Percentiles rank a stretch among this genome's conserved stretches.
Conservation (phyloP, 2,113 vertebrate species). For the Pachycephala philippinensis region DNA sequence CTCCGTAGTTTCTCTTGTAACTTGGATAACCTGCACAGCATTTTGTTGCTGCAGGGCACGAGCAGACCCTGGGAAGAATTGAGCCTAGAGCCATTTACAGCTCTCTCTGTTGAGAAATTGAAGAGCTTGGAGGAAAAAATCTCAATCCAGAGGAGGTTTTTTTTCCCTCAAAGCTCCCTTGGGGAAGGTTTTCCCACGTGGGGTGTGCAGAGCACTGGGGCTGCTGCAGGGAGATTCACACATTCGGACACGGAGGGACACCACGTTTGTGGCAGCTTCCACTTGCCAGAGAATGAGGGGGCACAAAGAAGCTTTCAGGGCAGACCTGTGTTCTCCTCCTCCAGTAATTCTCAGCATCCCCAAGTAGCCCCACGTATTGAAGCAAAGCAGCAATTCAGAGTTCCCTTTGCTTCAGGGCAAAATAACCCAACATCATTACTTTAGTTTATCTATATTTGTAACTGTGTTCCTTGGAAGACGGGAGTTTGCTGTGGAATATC, state of each 20-base stretch:
- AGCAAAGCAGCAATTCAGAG: background rate
- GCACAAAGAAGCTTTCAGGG: background rate
- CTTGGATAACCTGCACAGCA: background rate
- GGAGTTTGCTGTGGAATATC: background rate
- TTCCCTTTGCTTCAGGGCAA: background rate
- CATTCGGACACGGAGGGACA: background rate
- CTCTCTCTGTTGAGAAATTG: background rate
- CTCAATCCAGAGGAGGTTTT: background rate
- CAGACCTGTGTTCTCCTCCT: background rate
- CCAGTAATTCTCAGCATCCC: background rate
- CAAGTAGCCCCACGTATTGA: background rate
- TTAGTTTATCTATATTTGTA: background rate
- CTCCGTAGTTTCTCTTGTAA: background rate
- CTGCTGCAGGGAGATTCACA: background rate
- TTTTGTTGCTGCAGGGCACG: background rate
- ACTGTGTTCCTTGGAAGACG: background rate
- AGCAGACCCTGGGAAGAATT: background rate
- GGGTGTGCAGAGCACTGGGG: background rate
- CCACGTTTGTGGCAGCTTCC: background rate
- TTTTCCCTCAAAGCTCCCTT: accelerated
- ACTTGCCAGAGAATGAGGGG: background rate
- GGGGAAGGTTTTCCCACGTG: background rate
- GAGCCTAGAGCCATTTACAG: background rate
- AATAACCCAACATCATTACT: background rate
- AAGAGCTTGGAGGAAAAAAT: background rate